A percentile compares a stretch with the other conserved stretches of the same genome.
phyloP scores from a whole-genome alignment of 2,888 invertebrate genomes.

The Torymus auratus region DNA sequence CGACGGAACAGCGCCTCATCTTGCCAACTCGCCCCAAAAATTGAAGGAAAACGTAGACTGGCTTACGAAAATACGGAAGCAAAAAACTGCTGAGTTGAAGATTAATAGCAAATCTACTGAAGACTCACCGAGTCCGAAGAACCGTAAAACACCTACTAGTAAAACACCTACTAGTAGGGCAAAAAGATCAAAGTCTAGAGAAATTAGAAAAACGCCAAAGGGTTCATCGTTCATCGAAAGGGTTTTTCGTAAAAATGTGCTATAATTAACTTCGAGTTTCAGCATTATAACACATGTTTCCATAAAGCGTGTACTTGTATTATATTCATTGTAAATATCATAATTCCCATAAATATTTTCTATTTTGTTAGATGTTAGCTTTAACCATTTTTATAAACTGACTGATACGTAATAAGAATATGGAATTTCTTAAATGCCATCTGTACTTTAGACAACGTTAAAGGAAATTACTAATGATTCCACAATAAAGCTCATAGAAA shows the following conservation, averaged over 20 bases:
- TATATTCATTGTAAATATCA: slow-evolving; percentile 41
- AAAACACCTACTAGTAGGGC: slow-evolving; percentile 65
- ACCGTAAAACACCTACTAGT: slow-evolving; percentile 62
- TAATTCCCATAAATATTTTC: slow-evolving; percentile 13
- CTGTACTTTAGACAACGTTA: slow-evolving; percentile 9
- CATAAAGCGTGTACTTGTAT: not conserved
- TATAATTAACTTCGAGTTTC: not conserved
- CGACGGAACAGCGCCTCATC: slow-evolving; percentile 87
- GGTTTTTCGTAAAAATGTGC: slow-evolving; percentile 19
- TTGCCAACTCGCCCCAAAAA: slow-evolving; percentile 84
- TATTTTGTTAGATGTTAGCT: slow-evolving; percentile 10
- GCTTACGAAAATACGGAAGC: slow-evolving; percentile 83
- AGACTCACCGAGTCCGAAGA: slow-evolving; percentile 63
- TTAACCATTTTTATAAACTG: slow-evolving; percentile 11
- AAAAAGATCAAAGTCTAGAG: slow-evolving; percentile 13
- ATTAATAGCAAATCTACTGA: slow-evolving; percentile 66
- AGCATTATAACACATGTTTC: slow-evolving; percentile 11
- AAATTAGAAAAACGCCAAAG: slow-evolving; percentile 60
- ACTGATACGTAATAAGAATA: not conserved
- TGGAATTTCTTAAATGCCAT: not conserved
- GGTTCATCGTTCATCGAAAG: slow-evolving; percentile 59
- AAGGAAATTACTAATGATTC: not conserved
- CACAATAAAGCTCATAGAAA: not conserved
- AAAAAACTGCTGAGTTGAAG: slow-evolving; percentile 74
- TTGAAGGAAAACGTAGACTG: slow-evolving; percentile 83